Evolutionary conservation across 2,113 vertebrate genomes (phyloP).

Genomic region (Mustelus asterias): DNA sequence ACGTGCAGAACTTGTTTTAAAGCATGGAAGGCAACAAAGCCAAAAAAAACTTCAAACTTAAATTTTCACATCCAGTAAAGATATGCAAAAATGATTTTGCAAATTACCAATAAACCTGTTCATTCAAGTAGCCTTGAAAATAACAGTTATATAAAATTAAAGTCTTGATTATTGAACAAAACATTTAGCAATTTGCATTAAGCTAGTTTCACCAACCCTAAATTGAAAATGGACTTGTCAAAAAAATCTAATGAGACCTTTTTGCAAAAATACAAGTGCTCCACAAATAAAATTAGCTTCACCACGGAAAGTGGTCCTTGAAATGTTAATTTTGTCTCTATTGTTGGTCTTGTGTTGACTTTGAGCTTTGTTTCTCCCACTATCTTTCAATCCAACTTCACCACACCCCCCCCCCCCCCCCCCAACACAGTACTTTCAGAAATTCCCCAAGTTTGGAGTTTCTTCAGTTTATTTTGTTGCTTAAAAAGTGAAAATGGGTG

Average conservation of each 20-base stretch:
- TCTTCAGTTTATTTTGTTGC: not conserved
- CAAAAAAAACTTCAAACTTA: not conserved
- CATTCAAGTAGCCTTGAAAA: not conserved
- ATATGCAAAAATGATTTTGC: not conserved
- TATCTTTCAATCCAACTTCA: too few species aligned
- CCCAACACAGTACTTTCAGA: not conserved
- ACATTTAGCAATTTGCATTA: not conserved
- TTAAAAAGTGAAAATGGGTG: not conserved
- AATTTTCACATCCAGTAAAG: not conserved
- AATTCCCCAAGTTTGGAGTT: not conserved
- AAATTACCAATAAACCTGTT: not conserved
- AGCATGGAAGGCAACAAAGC: not conserved
- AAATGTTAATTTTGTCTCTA: not conserved
- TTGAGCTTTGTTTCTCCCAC: too few species aligned
- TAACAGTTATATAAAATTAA: not conserved
- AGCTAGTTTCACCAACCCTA: not conserved
- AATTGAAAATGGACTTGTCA: not conserved
- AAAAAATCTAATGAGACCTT: not conserved
- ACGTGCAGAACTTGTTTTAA: not conserved
- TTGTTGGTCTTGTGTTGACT: not conserved
- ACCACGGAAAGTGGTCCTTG: not conserved
- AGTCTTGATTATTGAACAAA: not conserved
- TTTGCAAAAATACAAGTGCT: not conserved
- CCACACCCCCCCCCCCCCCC: too few species aligned
- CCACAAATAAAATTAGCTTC: not conserved